phyloP scores from a whole-genome alignment of 2,797 vertebrate species.

The Trachops cirrhosus region DNA sequence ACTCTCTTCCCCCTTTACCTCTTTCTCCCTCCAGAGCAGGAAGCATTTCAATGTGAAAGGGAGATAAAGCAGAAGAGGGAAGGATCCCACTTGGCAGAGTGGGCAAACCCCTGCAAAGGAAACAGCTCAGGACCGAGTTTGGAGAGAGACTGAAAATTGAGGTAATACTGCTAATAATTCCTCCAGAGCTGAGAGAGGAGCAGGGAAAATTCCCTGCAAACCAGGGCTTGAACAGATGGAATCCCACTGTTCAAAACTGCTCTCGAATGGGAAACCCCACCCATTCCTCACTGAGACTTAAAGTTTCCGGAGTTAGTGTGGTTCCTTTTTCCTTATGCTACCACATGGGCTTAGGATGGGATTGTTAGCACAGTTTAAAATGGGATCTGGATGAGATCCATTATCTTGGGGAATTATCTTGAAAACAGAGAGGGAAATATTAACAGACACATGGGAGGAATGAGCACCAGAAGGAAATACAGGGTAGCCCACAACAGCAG shows the following conservation, averaged over 20 bases:
- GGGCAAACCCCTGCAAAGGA: neutral
- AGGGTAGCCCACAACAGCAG: conserved; percentile 17
- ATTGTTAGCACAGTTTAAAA: neutral
- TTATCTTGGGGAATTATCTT: conserved; percentile 5
- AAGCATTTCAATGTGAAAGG: neutral
- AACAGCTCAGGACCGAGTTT: neutral
- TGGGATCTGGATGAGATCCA: neutral
- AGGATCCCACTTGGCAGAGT: neutral
- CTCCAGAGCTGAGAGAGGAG: neutral
- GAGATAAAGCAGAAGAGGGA: too few species aligned
- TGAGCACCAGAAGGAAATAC: neutral
- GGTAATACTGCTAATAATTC: conserved; percentile 36
- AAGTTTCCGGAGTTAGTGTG: neutral
- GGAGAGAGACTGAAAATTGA: neutral
- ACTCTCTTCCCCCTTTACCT: neutral
- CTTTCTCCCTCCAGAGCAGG: neutral
- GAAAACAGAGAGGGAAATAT: neutral
- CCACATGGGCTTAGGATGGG: neutral
- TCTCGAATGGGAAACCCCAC: neutral
- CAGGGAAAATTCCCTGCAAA: neutral
- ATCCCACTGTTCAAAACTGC: neutral
- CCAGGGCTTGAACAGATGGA: neutral
- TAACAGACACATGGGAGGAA: conserved; percentile 16
- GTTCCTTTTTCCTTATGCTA: neutral
- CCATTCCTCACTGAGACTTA: neutral